phyloP scores from a whole-genome alignment of 2,888 invertebrate genomes.

The Cerceris ruficornis region DNA sequence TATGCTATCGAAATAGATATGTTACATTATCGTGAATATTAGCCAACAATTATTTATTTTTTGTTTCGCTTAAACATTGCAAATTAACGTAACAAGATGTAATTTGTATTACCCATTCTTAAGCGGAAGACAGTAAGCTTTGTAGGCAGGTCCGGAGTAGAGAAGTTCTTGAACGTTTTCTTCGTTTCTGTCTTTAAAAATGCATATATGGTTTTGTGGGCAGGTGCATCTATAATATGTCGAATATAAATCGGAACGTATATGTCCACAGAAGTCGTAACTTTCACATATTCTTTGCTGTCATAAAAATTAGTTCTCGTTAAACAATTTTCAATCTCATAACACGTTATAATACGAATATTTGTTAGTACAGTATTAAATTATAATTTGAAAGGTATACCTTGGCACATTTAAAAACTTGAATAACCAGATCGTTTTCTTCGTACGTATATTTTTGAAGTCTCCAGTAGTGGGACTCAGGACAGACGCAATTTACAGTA shows the following conservation, averaged over 20 bases:
- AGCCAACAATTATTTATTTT: not conserved
- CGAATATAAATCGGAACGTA: slow-evolving; percentile 84
- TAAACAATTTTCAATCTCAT: slow-evolving; percentile 10
- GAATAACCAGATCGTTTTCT: slow-evolving; percentile 69
- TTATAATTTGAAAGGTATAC: slow-evolving; percentile 48
- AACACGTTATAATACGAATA: not conserved
- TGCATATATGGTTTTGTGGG: slow-evolving; percentile 84
- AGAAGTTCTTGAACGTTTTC: slow-evolving; percentile 83
- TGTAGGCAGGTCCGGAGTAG: slow-evolving; percentile 84
- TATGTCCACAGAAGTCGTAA: slow-evolving; percentile 85
- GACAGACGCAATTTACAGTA: slow-evolving; percentile 83
- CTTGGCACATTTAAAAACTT: slow-evolving; percentile 82
- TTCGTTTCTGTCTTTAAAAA: slow-evolving; percentile 82
- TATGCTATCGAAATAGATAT: slow-evolving; percentile 78
- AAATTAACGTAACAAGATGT: not conserved
- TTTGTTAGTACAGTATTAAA: not conserved
- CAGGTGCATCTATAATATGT: slow-evolving; percentile 86
- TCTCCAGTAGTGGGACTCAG: slow-evolving; percentile 83
- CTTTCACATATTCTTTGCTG: slow-evolving; percentile 83
- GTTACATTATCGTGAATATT: not conserved
- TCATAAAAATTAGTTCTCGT: slow-evolving; percentile 25
- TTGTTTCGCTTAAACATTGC: not conserved
- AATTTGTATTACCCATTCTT: not conserved
- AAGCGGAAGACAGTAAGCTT: slow-evolving; percentile 82
- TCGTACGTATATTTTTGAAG: slow-evolving; percentile 75